phyloP scores from a whole-genome alignment of 1,140 invertebrate genomes.

The Brachionus rotundiformis region DNA sequence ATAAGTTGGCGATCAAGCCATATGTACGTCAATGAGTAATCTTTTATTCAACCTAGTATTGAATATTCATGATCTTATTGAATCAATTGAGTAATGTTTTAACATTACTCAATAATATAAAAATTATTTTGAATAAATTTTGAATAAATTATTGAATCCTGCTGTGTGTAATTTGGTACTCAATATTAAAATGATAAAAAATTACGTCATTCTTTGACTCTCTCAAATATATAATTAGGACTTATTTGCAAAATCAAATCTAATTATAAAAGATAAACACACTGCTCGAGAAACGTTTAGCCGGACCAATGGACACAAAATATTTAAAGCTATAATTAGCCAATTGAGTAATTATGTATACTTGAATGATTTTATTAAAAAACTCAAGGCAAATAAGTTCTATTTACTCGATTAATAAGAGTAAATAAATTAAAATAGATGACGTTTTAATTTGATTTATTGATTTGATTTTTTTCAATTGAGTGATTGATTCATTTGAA shows the following conservation, averaged over 20 bases:
- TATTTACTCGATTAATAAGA: background rate
- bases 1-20: background rate
- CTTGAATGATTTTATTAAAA: constrained; percentile 32
- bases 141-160: background rate
- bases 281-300: constrained; percentile 9
- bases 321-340: constrained; percentile 15
- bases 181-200: constrained; percentile 32
- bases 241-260: constrained; percentile 34
- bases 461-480: background rate
- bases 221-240: constrained; percentile 28
- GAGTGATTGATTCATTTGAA: background rate
- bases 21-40: too few relatives aligned
- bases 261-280: constrained; percentile 36
- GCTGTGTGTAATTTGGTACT: constrained; percentile 10
- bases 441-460: constrained; percentile 33
- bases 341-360: constrained; percentile 23
- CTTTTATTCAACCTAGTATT: background rate
- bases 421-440: background rate
- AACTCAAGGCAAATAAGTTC: background rate
- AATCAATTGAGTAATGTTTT: background rate
- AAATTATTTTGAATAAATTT: constrained; percentile 23
- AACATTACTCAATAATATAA: background rate
- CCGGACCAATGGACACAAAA: background rate
- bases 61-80: background rate
- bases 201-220: background rate